Base-by-base conservation (phyloP, 2,888 invertebrate species). In the Epirrhoe alternata region DNA sequence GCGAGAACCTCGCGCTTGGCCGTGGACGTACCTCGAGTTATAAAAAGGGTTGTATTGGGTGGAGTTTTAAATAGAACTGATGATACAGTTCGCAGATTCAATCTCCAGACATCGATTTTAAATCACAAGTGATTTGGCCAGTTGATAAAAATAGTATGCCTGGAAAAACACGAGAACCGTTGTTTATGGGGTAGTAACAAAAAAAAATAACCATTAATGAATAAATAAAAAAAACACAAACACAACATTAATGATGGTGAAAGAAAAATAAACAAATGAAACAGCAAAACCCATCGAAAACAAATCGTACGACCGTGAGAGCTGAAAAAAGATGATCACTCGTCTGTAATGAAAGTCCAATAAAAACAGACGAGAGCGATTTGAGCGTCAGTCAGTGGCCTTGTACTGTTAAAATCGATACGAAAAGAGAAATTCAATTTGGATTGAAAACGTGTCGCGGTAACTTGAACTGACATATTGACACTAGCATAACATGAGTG, bases 1-100 rank as follows among this genome's bases (percentile, higher is more conserved):
- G 79, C 77, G 72, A 72, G 82, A 77, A 76, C 79, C 81, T 82
- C 79, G 79, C 73, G 73, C 60, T 74, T 77, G 78, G 68, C 82
- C 79, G 69, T 77, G 80, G 77, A 79, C 78, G 45, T 66, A 65
- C 58, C 33, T 33, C 12, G 7, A 51, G 31, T 45, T 53, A 61
- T 53, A 61, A 53, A 61, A 52, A 47, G 12, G 53, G 31, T 52
- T 60, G 10, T 31, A 7, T 35, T 31, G n/a, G 42, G 14, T 5
- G 30, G 5, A 49, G 30, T 61, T 53, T 52, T 33, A 53, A 17
- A 47, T 52, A 42, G 38, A 59, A 58, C 17, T 54, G 47, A 49
- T 45, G 12, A 16, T 47, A 14, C 38, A 42, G 12, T 5, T 6
- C 6, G 7, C 16, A 47, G 16, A 47, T 12, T 12, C 14, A 10